These are phyloP conservation scores for Arizona elegans DNA, from an alignment of 2,113 vertebrate genomes.

Conservation along the genomic window DNA sequence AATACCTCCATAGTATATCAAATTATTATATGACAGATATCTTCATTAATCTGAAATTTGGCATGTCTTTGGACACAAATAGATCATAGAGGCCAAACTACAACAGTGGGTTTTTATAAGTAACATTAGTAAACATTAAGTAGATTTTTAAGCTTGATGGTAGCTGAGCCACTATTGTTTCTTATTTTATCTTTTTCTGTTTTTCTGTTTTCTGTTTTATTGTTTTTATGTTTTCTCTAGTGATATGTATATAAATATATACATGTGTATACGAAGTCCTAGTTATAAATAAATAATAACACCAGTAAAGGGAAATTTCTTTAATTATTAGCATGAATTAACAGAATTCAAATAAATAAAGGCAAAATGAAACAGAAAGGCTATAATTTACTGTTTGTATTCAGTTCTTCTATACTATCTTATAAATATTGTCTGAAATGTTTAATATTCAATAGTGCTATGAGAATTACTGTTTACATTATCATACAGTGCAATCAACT, in stretches of 20 bases:
- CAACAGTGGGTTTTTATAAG: not conserved
- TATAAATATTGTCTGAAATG: slow-evolving; percentile 19
- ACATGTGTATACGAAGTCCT: not conserved
- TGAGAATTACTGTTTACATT: not conserved
- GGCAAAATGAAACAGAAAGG: not conserved
- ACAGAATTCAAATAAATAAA: not conserved
- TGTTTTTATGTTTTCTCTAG: not conserved
- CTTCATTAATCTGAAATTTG: not conserved
- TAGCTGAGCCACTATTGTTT: not conserved
- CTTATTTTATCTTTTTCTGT: not conserved
- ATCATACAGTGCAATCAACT: not conserved
- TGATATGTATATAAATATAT: not conserved
- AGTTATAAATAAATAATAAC: not conserved
- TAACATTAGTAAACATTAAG: not conserved
- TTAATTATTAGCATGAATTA: not conserved
- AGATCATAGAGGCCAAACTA: not conserved
- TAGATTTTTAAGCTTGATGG: not conserved
- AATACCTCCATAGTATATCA: not conserved
- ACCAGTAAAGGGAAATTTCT: not conserved
- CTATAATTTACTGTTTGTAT: slow-evolving; percentile 1
- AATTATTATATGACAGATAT: not conserved
- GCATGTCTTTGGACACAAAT: not conserved
- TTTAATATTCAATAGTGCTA: slow-evolving; percentile 25
- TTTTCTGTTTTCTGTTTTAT: not conserved
- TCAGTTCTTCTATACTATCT: slow-evolving; percentile 1